phyloP scores from a whole-genome alignment of 2,888 invertebrate genomes.

The Tachina grossa region DNA sequence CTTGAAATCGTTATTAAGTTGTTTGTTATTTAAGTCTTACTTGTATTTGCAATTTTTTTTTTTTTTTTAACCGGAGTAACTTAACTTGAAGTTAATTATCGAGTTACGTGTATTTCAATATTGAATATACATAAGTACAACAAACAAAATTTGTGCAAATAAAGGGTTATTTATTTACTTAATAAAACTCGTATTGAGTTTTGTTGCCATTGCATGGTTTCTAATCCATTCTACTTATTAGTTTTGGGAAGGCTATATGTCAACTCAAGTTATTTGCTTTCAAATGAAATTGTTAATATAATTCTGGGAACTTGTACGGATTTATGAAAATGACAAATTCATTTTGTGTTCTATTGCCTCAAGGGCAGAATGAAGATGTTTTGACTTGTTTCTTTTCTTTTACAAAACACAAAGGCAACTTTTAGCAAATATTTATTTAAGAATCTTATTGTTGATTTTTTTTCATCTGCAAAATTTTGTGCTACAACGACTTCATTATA shows the following conservation, averaged over 20 bases:
- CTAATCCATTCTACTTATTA: no score
- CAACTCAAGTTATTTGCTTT: not conserved
- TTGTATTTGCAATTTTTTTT: constrained; percentile 5
- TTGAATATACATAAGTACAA: not conserved
- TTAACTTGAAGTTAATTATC: not conserved
- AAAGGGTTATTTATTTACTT: no score
- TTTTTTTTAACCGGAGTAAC: not conserved
- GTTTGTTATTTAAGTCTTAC: constrained; percentile 32
- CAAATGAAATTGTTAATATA: not conserved
- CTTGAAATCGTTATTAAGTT: constrained; percentile 15
- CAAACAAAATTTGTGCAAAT: not conserved
- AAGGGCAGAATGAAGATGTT: not conserved
- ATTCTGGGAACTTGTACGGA: constrained; percentile 46
- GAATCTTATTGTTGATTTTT: no score
- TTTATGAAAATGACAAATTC: constrained; percentile 27
- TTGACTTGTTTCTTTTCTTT: no score
- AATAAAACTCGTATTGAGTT: no score
- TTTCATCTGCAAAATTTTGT: no score
- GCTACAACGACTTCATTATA: no score
- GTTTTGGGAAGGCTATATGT: no score
- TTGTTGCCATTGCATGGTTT: no score
- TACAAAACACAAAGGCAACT: no score
- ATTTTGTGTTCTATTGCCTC: constrained; percentile 11
- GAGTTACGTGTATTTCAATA: not conserved
- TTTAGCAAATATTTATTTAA: no score